Percentiles rank a stretch among this genome's conserved stretches.
Conservation (phyloP, 1,140 invertebrate species). For the Trichonephila inaurata region DNA sequence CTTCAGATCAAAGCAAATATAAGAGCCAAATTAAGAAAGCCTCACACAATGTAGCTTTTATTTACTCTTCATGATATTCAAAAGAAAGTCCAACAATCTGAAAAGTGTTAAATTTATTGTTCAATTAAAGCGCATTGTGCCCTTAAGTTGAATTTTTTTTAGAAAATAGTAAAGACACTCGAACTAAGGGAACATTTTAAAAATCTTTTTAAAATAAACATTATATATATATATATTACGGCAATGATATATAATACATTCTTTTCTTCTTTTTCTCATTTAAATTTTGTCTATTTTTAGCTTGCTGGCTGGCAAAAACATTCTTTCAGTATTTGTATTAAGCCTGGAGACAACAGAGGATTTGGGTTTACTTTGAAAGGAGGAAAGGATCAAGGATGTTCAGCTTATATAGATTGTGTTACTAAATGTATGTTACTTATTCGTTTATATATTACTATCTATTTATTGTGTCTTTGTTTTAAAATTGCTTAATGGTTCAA, state of each 20-base stretch:
- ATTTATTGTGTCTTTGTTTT: no score
- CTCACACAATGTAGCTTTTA: no score
- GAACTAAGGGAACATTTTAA: no score
- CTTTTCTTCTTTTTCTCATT: neutral
- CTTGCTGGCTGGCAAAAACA: neutral
- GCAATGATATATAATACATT: no score
- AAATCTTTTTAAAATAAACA: no score
- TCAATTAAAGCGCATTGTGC: neutral
- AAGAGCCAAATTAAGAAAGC: no score
- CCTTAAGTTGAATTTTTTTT: no score
- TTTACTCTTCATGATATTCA: no score
- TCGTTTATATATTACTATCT: neutral
- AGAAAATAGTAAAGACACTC: no score
- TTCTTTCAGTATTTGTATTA: constrained; percentile 52
- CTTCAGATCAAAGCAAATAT: no score
- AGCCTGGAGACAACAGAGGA: constrained; percentile 60
- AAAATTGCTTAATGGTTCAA: no score
- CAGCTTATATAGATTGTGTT: constrained; percentile 51
- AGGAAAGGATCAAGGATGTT: constrained; percentile 69
- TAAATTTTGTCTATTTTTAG: neutral
- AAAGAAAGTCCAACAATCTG: neutral
- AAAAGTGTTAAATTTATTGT: neutral
- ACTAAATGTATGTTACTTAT: constrained; percentile 48
- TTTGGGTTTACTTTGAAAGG: constrained; percentile 71
- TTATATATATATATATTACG: no score